phyloP scores from a whole-genome alignment of 2,888 invertebrate species.

The Luperina nickerlii region DNA sequence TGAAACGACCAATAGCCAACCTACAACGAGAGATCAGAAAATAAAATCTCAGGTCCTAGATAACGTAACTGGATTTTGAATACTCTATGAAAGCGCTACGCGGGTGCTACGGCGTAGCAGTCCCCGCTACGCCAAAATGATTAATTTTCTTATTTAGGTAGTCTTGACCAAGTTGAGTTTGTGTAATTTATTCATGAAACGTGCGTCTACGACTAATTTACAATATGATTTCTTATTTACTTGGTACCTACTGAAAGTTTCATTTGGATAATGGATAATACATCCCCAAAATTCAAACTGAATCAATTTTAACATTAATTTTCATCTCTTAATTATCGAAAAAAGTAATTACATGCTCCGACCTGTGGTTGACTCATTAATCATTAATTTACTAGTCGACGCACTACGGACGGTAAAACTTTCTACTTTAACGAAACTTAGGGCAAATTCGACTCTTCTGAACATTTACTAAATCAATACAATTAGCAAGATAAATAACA shows the following conservation, averaged over 20 bases:
- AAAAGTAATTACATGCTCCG: constrained; percentile 37
- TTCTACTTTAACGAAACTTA: constrained; percentile 54
- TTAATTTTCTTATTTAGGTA: background rate
- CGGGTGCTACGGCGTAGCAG: background rate
- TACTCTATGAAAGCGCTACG: background rate
- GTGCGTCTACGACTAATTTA: no score
- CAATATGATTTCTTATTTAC: background rate
- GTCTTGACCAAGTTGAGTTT: no score
- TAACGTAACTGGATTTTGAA: background rate
- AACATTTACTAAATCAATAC: constrained; percentile 58
- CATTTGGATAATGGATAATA: background rate
- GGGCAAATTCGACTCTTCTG: constrained; percentile 46
- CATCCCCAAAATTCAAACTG: background rate
- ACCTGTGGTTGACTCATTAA: constrained; percentile 42
- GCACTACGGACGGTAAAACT: constrained; percentile 45
- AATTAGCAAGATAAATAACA: constrained; percentile 62
- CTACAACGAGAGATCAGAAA: no score
- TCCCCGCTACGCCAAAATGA: background rate
- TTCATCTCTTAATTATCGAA: constrained; percentile 20
- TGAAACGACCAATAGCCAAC: background rate
- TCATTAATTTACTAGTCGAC: constrained; percentile 43
- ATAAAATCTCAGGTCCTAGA: background rate
- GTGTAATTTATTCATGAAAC: background rate
- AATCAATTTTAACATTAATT: constrained; percentile 1
- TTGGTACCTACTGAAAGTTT: background rate